These are phyloP conservation scores for Homalodisca vitripennis DNA, from an alignment of 1,140 invertebrate species.

Conservation along the genomic window DNA sequence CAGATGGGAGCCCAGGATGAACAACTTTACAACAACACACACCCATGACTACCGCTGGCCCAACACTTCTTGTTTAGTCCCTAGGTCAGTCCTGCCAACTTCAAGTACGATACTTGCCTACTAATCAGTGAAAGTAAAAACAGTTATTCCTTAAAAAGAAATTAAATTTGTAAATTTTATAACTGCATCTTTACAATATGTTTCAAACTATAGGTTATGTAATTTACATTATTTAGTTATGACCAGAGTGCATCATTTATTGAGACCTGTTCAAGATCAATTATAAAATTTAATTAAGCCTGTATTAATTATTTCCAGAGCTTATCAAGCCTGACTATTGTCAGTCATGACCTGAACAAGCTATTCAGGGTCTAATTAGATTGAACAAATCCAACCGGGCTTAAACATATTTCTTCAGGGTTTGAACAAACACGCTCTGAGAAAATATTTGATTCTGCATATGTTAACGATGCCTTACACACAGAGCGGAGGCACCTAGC, in stretches of 20 bases:
- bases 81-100: background rate
- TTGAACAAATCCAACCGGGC: background rate
- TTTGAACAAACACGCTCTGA: background rate
- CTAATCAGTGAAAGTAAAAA: background rate
- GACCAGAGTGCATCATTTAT: background rate
- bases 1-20: conserved; percentile 15
- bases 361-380: background rate
- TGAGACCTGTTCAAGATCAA: background rate
- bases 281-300: too few relatives aligned
- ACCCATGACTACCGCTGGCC: conserved; percentile 11
- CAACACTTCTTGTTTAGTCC: background rate
- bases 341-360: too few relatives aligned
- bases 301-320: too few relatives aligned
- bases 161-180: background rate
- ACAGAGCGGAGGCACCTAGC: background rate
- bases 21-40: background rate
- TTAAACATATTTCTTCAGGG: background rate
- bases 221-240: background rate
- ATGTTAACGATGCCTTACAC: background rate
- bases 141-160: background rate
- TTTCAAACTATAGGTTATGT: background rate
- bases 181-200: background rate
- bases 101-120: background rate
- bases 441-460: background rate
- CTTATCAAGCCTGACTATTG: too few relatives aligned